Percentiles rank a stretch among this genome's conserved stretches.
Conservation (phyloP, 2,888 invertebrate species). For the Escarpia spicata region DNA sequence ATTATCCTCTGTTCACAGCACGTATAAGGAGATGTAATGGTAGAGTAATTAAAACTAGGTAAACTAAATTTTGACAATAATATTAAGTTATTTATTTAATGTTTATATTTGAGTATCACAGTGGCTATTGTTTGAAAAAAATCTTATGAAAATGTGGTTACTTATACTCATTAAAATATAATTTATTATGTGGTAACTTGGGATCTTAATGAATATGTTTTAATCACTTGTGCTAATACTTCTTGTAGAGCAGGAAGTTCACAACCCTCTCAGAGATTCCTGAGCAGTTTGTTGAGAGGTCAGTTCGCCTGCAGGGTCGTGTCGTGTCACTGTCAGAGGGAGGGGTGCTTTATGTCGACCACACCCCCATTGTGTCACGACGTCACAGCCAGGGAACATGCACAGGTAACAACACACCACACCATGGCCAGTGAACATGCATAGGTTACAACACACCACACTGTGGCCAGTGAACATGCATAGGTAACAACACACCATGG, state of each 20-base stretch:
- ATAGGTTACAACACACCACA: too few relatives aligned
- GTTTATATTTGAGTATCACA: too few relatives aligned
- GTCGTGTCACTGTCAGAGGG: not conserved
- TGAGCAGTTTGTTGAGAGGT: not conserved
- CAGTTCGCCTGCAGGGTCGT: not conserved
- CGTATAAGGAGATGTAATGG: not conserved
- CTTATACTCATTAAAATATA: not conserved
- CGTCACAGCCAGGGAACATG: not conserved
- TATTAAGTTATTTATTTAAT: too few relatives aligned
- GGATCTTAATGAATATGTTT: not conserved
- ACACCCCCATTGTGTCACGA: not conserved
- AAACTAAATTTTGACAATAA: not conserved
- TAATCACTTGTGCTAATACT: conserved; percentile 16
- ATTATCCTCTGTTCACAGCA: not conserved
- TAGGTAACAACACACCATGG: too few relatives aligned
- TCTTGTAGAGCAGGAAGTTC: not conserved
- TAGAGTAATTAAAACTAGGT: not conserved
- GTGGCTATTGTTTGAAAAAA: not conserved
- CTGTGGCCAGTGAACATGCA: too few relatives aligned
- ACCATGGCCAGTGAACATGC: too few relatives aligned
- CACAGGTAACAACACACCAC: not conserved
- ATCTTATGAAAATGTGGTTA: not conserved
- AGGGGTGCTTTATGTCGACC: not conserved
- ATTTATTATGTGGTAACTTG: not conserved
- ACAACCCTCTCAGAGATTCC: not conserved